Evolutionary conservation across 2,888 invertebrate species (phyloP), one percentile per base, ranked within the genome.

Genomic region (Tetragnatha montana): DNA sequence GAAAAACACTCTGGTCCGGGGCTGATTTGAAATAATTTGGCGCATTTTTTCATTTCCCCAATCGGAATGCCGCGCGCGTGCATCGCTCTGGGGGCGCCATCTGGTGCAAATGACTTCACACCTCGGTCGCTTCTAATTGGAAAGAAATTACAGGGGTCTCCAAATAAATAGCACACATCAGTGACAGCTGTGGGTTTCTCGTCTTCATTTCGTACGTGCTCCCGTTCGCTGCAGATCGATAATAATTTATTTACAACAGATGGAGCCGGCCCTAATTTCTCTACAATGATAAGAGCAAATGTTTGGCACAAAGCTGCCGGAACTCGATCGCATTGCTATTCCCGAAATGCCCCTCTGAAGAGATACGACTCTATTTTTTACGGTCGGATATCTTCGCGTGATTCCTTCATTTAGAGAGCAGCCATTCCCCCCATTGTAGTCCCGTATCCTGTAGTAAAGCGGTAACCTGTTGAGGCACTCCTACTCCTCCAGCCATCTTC

Each of bases 71-170:
- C 75, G 76, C 17, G 68, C 17, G 68, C 85, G 81, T 85, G 85
- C 85, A 73, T 22, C 19, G 12, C 19, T 35, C 71, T 19, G 50
- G 69, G 70, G 74, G 69, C 85, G 85, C 89, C 85, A 89, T 85
- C 89, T 89, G 89, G 89, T 86, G 85, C 84, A 81, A 89, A 89
- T 81, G 71, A 81, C 83, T 89, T 89, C 89, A 89, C 89, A 89
- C 89, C 85, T 89, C 81, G 49, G 89, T 60, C 81, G 49, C 51
- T 22, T 81, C 81, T 85, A 89, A 89, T 89, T 89, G 89, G 89
- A 50, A 71, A 89, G 89, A 89, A 89, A 89, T 89, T 89, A 89
- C 89, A 89, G 89, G 89, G 89, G 89, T 89, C 89, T 76, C 73
- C 69, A 68, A 50, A 81, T 85, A 89, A 89, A 89, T 81, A 76